phyloP scores from a whole-genome alignment of 2,888 invertebrate genomes.

The Cephus spinipes region DNA sequence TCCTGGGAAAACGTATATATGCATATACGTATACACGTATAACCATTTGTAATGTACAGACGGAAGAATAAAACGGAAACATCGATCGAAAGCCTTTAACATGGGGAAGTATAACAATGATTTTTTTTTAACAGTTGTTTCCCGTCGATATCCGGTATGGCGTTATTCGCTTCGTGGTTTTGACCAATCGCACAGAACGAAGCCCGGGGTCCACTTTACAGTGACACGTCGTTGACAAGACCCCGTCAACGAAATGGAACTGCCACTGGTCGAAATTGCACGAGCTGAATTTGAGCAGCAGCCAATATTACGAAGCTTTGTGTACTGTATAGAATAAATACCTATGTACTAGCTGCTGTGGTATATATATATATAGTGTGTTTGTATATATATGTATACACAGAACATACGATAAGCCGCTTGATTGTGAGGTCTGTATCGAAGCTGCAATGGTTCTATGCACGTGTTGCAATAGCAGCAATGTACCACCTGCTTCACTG shows the following conservation, averaged over 20 bases:
- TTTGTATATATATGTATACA: not conserved
- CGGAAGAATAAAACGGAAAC: no score
- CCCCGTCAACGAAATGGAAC: not conserved
- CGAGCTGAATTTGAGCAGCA: slow-evolving; percentile 4
- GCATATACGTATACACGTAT: no score
- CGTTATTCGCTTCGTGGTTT: not conserved
- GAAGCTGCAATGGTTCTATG: not conserved
- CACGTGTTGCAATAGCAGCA: not conserved
- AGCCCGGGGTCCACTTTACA: not conserved
- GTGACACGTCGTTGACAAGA: not conserved
- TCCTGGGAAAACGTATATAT: no score
- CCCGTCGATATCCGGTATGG: not conserved
- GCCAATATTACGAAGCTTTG: not conserved
- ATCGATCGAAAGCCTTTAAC: no score
- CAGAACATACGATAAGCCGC: not conserved
- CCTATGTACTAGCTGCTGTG: not conserved
- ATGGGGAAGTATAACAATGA: not conserved
- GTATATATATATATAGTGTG: not conserved
- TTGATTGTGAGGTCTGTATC: not conserved
- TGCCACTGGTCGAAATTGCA: slow-evolving; percentile 1
- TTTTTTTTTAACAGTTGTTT: not conserved
- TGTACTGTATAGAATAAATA: slow-evolving; percentile 1
- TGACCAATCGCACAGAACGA: no score
- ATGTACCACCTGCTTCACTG: not conserved
- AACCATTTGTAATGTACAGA: no score